Evolutionary conservation across 2,113 vertebrate genomes (phyloP), one percentile per base, ranked within the genome.

Genomic region (Lota lota): DNA sequence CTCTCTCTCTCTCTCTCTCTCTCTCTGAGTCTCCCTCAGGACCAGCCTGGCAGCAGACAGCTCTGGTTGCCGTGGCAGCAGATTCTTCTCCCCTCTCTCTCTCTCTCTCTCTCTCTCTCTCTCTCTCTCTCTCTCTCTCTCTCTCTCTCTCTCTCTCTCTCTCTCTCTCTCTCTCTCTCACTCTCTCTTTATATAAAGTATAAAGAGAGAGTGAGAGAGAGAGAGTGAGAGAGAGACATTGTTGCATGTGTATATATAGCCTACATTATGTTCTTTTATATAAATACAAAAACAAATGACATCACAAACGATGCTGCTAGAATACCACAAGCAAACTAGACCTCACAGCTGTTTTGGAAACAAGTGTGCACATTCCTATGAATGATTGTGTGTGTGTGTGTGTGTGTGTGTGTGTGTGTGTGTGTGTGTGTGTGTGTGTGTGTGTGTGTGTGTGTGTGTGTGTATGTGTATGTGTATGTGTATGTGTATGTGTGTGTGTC

Each of bases 71-170:
- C 53, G 18, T 54, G 53, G 53, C 53, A 54, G 53, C 53, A 54
- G 53, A 54, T 16, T 17, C 61, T 28, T 21, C 53, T 17, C 20
- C 11, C 28, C 14, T 28, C 24, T 17, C 61, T 28, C 21, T 28
- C 61, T 16, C 14, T 62, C 8, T 24, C 22, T 28, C 22, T 62
- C 61, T 62, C 61, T 62, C 22, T 62, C 22, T 22, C 21, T 61
- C 21, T 33, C 24, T 17, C 61, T 62, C 21, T 28, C 61, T 28
- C 14, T 62, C 21, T 24, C 22, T 62, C 22, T 62, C 61, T 62
- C 61, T 62, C 22, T 62, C 22, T 61, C 22, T 62, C 61, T 62
- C 22, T 60, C 61, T 62, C 15, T 62, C 22, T 62, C 6, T 62
- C 12, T 62, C 12, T 62, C 4, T 62, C 14, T 62, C 22, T 62